Percentiles rank a stretch among this genome's conserved stretches.
Conservation (phyloP, 2,888 invertebrate species). For the Polyommatus iphigenia region DNA sequence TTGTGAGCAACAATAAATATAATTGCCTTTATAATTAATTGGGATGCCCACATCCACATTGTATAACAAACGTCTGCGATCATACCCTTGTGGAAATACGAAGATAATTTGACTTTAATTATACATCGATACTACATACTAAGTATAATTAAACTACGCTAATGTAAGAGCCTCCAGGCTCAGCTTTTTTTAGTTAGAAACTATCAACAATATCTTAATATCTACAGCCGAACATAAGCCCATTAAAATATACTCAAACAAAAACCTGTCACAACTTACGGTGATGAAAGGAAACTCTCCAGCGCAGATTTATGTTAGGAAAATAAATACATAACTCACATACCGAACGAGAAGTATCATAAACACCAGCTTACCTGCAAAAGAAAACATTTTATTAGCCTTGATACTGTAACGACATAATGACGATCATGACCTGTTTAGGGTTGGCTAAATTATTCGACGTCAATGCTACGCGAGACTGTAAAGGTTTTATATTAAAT, state of each 20-base stretch:
- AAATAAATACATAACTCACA: background rate
- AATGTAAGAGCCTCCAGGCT: no score
- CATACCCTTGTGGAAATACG: no score
- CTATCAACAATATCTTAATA: no score
- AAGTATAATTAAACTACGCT: no score
- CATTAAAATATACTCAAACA: background rate
- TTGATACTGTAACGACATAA: background rate
- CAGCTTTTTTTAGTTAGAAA: no score
- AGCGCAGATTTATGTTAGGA: background rate
- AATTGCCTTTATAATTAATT: no score
- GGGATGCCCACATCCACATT: no score
- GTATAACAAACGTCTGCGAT: no score
- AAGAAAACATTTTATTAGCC: slow-evolving; percentile 20
- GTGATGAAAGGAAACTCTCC: background rate
- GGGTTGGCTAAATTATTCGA: background rate
- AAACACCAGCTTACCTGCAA: slow-evolving; percentile 23
- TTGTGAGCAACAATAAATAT: no score
- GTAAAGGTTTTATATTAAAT: background rate
- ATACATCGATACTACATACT: no score
- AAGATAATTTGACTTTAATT: no score
- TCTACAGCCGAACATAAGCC: background rate
- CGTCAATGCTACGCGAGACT: background rate
- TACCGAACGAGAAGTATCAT: background rate
- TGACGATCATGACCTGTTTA: slow-evolving; percentile 25
- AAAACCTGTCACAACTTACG: background rate